These are phyloP conservation scores for Apistogramma diplotaenia DNA, from an alignment of 2,113 vertebrate species.

Conservation along the genomic window DNA sequence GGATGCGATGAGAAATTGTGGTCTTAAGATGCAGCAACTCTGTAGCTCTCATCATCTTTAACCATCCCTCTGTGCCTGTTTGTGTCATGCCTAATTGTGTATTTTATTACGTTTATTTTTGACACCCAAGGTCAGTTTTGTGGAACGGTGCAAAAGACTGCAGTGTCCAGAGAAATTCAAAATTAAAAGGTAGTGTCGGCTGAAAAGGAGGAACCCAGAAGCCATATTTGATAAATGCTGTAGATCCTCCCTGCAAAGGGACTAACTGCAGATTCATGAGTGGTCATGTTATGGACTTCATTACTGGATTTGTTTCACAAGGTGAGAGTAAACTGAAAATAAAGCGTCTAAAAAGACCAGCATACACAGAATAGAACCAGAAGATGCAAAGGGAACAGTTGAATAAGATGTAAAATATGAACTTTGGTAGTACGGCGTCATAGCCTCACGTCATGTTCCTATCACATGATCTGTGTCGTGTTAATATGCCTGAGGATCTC, in stretches of 20 bases:
- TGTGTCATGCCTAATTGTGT: not conserved
- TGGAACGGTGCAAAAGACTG: not conserved
- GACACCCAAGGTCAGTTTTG: not conserved
- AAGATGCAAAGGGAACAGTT: not conserved
- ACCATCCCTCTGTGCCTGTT: not conserved
- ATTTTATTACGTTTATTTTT: not conserved
- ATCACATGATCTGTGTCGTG: constrained; percentile 22
- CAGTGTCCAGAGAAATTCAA: not conserved
- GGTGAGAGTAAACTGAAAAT: not conserved
- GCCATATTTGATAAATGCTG: too few relatives aligned
- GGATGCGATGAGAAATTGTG: constrained; percentile 4
- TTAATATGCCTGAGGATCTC: constrained; percentile 41
- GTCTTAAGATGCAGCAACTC: not conserved
- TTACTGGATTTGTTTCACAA: not conserved
- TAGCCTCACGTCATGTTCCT: constrained; percentile 15
- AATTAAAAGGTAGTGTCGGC: not conserved
- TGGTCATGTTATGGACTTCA: not conserved
- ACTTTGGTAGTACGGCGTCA: not conserved
- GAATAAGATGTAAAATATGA: not conserved
- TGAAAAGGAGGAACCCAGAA: not conserved
- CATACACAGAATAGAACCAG: not conserved
- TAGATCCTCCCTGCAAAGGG: too few relatives aligned
- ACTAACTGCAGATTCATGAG: not conserved
- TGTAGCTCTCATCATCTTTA: not conserved
- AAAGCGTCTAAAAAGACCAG: not conserved